Evolutionary conservation across 1,140 invertebrate genomes (phyloP).

Genomic region (Potamilus streckersoni): DNA sequence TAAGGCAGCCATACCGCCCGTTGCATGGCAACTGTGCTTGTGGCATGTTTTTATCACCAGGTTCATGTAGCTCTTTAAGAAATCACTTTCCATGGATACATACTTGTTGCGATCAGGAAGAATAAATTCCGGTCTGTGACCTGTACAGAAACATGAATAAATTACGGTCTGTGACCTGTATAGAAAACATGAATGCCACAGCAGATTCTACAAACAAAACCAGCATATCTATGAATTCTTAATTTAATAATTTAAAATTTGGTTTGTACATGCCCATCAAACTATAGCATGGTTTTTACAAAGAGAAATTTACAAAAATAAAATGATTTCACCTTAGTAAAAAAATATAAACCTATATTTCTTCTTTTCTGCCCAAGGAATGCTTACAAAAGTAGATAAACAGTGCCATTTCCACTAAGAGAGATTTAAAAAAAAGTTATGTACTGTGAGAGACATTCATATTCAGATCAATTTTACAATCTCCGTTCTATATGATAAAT

Average conservation of each 20-base stretch:
- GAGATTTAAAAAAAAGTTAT: too few relatives aligned
- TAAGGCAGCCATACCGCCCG: slow-evolving; percentile 79
- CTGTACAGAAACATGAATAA: slow-evolving; percentile 53
- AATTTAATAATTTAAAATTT: not conserved
- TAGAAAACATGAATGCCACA: slow-evolving; percentile 2
- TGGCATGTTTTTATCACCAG: slow-evolving; percentile 76
- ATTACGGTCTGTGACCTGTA: slow-evolving; percentile 69
- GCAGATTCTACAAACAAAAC: not conserved
- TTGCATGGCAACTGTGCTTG: slow-evolving; percentile 74
- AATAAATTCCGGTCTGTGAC: slow-evolving; percentile 73
- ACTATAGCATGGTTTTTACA: not conserved
- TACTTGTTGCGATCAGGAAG: slow-evolving; percentile 79
- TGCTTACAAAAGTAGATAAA: too few relatives aligned
- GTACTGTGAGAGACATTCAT: too few relatives aligned
- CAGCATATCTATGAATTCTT: not conserved
- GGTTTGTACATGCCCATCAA: not conserved
- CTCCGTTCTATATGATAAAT: too few relatives aligned
- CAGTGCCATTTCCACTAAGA: too few relatives aligned
- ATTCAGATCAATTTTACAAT: too few relatives aligned
- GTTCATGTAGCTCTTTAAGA: slow-evolving; percentile 76
- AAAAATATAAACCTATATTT: too few relatives aligned
- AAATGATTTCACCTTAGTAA: not conserved
- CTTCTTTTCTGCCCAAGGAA: too few relatives aligned
- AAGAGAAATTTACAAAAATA: not conserved
- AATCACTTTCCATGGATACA: slow-evolving; percentile 75